Percentiles rank a stretch among this genome's conserved stretches.
These are phyloP conservation scores for Semnornis frantzii DNA, from an alignment of 2,113 vertebrate species.

Conservation along the genomic window DNA sequence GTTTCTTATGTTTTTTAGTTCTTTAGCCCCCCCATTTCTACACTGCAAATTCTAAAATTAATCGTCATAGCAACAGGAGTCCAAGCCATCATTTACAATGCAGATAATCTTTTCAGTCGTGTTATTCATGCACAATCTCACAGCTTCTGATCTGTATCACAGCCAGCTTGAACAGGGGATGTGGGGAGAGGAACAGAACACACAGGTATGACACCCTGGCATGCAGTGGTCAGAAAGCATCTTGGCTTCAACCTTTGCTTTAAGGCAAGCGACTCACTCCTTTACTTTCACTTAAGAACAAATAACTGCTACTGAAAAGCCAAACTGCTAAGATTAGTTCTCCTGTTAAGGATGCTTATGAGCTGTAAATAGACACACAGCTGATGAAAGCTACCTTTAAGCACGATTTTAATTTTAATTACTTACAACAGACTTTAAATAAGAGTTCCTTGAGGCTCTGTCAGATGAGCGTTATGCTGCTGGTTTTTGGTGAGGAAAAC, in stretches of 20 bases:
- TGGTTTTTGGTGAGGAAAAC: slow-evolving; percentile 40
- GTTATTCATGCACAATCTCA: not conserved
- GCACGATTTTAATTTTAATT: slow-evolving; percentile 26
- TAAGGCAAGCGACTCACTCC: not conserved
- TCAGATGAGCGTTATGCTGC: slow-evolving; percentile 33
- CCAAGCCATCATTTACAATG: not conserved
- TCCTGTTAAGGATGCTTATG: not conserved
- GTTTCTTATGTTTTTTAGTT: not conserved
- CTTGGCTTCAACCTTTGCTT: not conserved
- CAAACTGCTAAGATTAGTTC: not conserved
- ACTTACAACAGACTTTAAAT: slow-evolving; percentile 48
- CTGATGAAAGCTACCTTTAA: not conserved
- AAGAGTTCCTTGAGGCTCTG: slow-evolving; percentile 4
- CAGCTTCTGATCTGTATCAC: not conserved
- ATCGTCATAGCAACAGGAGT: not conserved
- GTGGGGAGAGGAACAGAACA: not conserved
- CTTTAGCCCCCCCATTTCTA: not conserved
- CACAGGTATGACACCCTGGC: not conserved
- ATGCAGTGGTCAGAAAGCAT: not conserved
- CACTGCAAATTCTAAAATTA: not conserved
- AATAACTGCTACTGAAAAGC: not conserved
- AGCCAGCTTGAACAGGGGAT: too few relatives aligned
- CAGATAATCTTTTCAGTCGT: not conserved
- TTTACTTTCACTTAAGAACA: not conserved
- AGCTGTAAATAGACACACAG: not conserved